Evolutionary conservation across 1,140 invertebrate species (phyloP), one percentile per base, ranked within the genome.

Genomic region (Drosophila equinoxialis): DNA sequence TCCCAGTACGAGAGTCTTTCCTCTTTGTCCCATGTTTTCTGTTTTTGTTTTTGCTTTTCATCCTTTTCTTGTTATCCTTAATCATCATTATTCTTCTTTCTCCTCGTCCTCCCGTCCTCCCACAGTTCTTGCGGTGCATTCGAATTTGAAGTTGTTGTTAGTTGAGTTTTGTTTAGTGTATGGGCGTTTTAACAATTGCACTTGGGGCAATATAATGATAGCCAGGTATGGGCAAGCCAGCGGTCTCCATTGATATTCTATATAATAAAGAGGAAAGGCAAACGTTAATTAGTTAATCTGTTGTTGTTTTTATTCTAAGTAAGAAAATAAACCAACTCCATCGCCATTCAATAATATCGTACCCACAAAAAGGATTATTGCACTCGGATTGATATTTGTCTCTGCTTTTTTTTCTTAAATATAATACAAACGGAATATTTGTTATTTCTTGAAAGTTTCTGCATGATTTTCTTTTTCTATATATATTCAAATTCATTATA

Each of bases 231-330:
- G 96, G 96, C 93, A 97, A 94, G 81, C 96, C 96, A 74, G 96
- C 96, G 66, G 97, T 97, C 94, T 98, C 97, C 96, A 97, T 96
- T 55, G 96, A 97, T 96, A 97, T 97, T 95, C 97, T 98, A 94
- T 6, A 26, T 74, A 83, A 26, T 74, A 83, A 6, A 58, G 57
- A 41, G 17, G 45, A 41, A 7, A 10, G 2, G 6, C 33, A 14
- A 93, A 93, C 70, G 13, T 23, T 23, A 4, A 51, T 20, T 11
- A 23, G 20, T 17, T 0, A 45, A 23, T 23, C 20, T 23, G 20
- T 23, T 23, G 20, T 6, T 41, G 13, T n/a, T 30, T 30, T 30
- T 30, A 6, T 6, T 6, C 5, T 13, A 42, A 42, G 41, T 5
- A 13, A 42, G 0, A 17, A 17, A 17, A 17, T 17, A 11, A 37